These are phyloP conservation scores for Heteropelma amictum DNA, from an alignment of 2,888 invertebrate species.

Conservation along the genomic window DNA sequence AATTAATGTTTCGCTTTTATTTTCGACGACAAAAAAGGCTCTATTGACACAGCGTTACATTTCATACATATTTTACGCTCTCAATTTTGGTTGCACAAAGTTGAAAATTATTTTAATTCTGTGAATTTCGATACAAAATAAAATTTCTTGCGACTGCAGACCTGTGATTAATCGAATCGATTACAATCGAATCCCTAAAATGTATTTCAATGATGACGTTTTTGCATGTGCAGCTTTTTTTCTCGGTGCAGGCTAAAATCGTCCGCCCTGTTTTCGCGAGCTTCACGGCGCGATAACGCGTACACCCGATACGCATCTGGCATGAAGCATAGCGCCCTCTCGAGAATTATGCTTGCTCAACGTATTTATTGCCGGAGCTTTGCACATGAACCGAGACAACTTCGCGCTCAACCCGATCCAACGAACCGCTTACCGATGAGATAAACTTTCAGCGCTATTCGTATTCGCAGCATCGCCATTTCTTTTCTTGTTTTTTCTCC, in stretches of 20 bases:
- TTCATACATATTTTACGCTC: too few species aligned
- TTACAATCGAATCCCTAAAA: too few species aligned
- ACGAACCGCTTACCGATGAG: conserved; percentile 11
- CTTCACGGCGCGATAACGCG: conserved; percentile 65
- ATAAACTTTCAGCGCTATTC: conserved; percentile 11
- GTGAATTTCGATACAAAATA: too few species aligned
- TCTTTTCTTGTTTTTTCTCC: not conserved
- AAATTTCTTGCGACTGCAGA: too few species aligned
- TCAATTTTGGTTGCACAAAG: too few species aligned
- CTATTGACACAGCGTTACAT: too few species aligned
- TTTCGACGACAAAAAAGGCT: too few species aligned
- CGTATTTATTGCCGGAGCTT: conserved; percentile 67
- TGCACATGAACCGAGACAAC: conserved; percentile 21
- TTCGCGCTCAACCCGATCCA: conserved; percentile 8
- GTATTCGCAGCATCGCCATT: not conserved
- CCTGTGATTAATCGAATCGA: too few species aligned
- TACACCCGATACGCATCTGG: conserved; percentile 70
- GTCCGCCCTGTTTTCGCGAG: conserved; percentile 43
- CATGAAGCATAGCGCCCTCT: conserved; percentile 68
- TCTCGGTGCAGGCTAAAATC: too few species aligned
- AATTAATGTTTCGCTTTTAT: too few species aligned
- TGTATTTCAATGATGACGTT: too few species aligned
- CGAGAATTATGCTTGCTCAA: conserved; percentile 65
- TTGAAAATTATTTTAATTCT: too few species aligned
- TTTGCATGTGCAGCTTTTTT: not conserved